Evolutionary conservation across 1,140 invertebrate genomes (phyloP).

Genomic region (Cryptotermes secundus): DNA sequence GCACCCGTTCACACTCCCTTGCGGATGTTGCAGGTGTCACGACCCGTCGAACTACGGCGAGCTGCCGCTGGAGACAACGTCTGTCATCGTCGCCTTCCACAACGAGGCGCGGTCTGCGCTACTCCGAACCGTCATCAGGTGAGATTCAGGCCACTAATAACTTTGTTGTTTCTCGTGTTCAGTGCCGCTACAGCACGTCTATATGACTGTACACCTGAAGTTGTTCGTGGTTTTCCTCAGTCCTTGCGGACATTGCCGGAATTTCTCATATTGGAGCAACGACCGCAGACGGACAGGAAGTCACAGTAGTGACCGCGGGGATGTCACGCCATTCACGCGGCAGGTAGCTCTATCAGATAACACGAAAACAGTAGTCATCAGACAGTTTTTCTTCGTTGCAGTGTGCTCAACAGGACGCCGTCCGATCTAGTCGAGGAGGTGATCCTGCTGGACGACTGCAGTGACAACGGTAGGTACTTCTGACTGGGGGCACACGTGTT

Average conservation of each 20-base stretch:
- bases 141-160: background rate
- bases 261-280: background rate
- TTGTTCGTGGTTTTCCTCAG: too few species aligned
- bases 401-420: constrained; percentile 91
- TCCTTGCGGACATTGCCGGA: too few species aligned
- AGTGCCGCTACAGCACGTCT: too few species aligned
- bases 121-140: constrained; percentile 87
- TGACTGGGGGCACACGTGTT: too few species aligned
- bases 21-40: constrained; percentile 17
- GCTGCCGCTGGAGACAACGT: constrained; percentile 57
- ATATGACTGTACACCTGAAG: too few species aligned
- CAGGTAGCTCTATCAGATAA: too few species aligned
- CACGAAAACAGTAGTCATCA: background rate
- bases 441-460: constrained; percentile 96
- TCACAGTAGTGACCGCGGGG: too few species aligned
- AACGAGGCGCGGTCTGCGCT: constrained; percentile 92
- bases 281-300: too few species aligned
- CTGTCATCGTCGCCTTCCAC: constrained; percentile 94
- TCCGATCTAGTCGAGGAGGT: constrained; percentile 94
- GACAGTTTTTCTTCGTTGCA: constrained; percentile 51
- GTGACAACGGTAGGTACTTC: constrained; percentile 78
- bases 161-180: too few species aligned
- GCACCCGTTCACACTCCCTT: too few species aligned
- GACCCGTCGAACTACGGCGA: constrained; percentile 7
- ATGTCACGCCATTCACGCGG: too few species aligned